Base-by-base conservation (phyloP, 2,888 invertebrate genomes). In the Dryocosmus kuriphilus region DNA sequence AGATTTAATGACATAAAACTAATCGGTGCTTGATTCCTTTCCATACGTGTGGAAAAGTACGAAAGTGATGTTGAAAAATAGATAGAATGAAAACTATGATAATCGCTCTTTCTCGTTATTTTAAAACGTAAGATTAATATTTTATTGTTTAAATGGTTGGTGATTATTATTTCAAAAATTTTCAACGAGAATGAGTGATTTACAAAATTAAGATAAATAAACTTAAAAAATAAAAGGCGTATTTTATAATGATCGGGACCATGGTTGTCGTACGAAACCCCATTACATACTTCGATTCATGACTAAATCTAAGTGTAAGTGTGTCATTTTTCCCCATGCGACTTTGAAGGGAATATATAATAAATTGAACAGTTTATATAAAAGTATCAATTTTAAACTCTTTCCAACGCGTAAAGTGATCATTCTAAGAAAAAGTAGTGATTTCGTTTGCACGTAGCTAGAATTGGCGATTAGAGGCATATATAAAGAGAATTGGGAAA, bases 1-100 rank as follows among this genome's bases (percentile, higher is more conserved):
- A 79, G 73, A 61, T 77, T 63, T 80, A 83, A 83, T 74, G 80
- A 82, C 79, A 84, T 82, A 62, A 65, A 77, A 71, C 74, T 63
- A 75, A 80, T 77, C 46, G 71, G 76, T 55, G 75, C 46, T 74
- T 75, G 55, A 62, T 75, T 61, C 32, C 24, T 27, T 77, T 62
- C 16, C 63, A 41, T 65, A 71, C 24, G 41, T 38, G 75, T 75
- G 24, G 46, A 67, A 63, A 77, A 76, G 46, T 57, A 65, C 38
- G 30, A 35, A 80, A 75, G 41, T 75, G 27, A 27, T 27, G 19
- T 46, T 75, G 2, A 60, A 77, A 67, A 76, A 67, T 62, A 76
- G 32, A 62, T 38, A 46, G 57, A 80, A 81, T 14, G 5, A n/a
- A 63, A 65, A 75, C 32, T 32, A 65, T 35, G 4, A 24, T 41